These are phyloP conservation scores for Rugalucina vietnamica DNA, from an alignment of 2,888 invertebrate species.

Conservation along the genomic window DNA sequence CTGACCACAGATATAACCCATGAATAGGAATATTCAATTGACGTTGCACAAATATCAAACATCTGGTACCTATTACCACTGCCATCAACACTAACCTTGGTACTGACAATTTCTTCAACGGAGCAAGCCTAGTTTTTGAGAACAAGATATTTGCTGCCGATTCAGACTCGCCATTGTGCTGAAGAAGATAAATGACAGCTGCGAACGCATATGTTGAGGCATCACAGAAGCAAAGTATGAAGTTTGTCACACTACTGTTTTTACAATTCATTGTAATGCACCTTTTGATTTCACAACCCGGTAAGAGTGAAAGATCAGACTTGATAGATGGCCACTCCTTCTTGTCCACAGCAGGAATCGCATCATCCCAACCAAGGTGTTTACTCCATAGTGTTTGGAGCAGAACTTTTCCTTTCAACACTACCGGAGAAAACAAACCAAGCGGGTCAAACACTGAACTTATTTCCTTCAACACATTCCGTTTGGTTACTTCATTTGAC, in stretches of 20 bases:
- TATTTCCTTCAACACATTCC: neutral
- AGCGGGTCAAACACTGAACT: neutral
- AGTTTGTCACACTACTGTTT: neutral
- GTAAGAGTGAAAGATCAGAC: neutral
- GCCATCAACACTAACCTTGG: slow-evolving; percentile 13
- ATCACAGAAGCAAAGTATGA: neutral
- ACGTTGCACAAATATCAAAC: slow-evolving; percentile 1
- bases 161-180: neutral
- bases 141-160: slow-evolving; percentile 12
- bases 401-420: neutral
- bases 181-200: neutral
- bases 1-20: neutral
- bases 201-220: neutral
- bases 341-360: neutral
- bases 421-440: neutral
- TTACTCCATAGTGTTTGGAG: neutral
- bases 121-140: slow-evolving; percentile 24
- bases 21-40: neutral
- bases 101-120: neutral
- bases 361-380: neutral
- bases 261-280: neutral
- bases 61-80: slow-evolving; percentile 10
- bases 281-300: neutral
- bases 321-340: neutral
- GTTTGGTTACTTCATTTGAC: neutral